Percentiles rank a stretch among this genome's conserved stretches.
Conservation (phyloP, 2,888 invertebrate genomes). For the Synergus japonicus region DNA sequence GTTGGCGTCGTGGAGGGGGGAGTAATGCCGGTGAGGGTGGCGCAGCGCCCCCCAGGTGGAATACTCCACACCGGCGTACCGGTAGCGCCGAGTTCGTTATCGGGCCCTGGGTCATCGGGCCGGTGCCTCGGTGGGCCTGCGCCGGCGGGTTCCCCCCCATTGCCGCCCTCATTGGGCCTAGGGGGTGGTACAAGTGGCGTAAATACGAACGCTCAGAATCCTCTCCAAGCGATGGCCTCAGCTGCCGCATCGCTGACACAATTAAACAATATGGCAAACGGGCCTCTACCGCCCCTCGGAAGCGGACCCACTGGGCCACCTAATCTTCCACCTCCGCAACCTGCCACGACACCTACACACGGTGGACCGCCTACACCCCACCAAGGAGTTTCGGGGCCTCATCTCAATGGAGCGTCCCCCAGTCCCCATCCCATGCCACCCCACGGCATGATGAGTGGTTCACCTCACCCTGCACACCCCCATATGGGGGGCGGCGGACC, state of each 20-base stretch:
- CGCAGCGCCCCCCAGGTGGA: constrained; percentile 83
- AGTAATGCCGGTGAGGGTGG: constrained; percentile 79
- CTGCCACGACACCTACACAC: constrained; percentile 74
- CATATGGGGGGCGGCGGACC: constrained; percentile 74
- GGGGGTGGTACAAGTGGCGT: constrained; percentile 57
- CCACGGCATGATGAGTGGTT: constrained; percentile 74
- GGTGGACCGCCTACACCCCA: constrained; percentile 74
- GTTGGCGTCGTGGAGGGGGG: constrained; percentile 76
- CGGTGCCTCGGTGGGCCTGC: constrained; percentile 80
- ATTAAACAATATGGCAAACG: constrained; percentile 76
- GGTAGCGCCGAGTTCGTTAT: constrained; percentile 83
- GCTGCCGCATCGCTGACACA: constrained; percentile 74
- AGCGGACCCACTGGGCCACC: constrained; percentile 70
- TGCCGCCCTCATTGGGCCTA: constrained; percentile 67
- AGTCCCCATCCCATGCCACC: constrained; percentile 75
- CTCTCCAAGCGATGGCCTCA: constrained; percentile 75
- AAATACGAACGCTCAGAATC: constrained; percentile 65
- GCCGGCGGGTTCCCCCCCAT: constrained; percentile 70
- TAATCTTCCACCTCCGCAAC: constrained; percentile 73
- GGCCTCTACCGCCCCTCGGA: constrained; percentile 73
- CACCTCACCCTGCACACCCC: constrained; percentile 73
- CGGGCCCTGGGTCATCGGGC: constrained; percentile 80
- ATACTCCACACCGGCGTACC: constrained; percentile 82
- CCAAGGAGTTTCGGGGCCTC: constrained; percentile 69
- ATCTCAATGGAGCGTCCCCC: constrained; percentile 74